A percentile compares a stretch with the other conserved stretches of the same genome.
These are phyloP conservation scores for Drosophila kohkoa DNA, from an alignment of 1,140 invertebrate species.

Conservation along the genomic window DNA sequence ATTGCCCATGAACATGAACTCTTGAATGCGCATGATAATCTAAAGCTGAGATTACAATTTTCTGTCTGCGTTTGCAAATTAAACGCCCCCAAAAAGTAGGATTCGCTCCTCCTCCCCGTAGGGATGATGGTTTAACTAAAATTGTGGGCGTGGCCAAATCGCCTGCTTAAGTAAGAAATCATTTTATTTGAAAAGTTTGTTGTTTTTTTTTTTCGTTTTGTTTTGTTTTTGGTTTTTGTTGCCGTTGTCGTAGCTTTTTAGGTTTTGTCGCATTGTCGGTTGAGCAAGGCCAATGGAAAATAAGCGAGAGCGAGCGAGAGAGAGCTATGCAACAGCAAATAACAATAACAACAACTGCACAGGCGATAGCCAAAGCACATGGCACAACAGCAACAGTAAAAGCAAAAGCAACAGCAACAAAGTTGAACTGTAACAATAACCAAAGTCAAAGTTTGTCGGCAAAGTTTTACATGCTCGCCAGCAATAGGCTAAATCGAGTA, in stretches of 20 bases:
- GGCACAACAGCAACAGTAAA: constrained; percentile 7
- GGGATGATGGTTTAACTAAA: not conserved
- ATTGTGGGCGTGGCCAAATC: constrained; percentile 50
- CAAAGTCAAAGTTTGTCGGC: constrained; percentile 81
- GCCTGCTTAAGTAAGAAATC: constrained; percentile 78
- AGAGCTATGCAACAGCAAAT: not conserved
- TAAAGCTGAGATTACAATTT: constrained; percentile 16
- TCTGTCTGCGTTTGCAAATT: constrained; percentile 5
- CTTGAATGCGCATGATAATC: constrained; percentile 1
- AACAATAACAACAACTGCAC: constrained; percentile 21
- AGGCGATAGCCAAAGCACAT: constrained; percentile 35
- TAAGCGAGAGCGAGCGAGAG: not conserved
- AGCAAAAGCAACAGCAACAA: constrained; percentile 36
- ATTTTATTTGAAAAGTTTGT: constrained; percentile 77
- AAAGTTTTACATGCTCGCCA: constrained; percentile 59
- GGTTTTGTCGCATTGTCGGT: constrained; percentile 27
- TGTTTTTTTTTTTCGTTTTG: not conserved
- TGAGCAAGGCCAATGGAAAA: constrained; percentile 2
- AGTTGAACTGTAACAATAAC: constrained; percentile 83
- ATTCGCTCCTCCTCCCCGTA: not conserved
- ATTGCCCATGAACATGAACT: not conserved
- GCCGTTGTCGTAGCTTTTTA: constrained; percentile 23
- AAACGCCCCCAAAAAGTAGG: not conserved
- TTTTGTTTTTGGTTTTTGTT: not conserved
- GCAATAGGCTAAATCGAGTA: not conserved